Percentiles rank a stretch among this genome's conserved stretches.
These are phyloP conservation scores for Amphiprion clarkii DNA, from an alignment of 2,797 vertebrate genomes.

Conservation along the genomic window DNA sequence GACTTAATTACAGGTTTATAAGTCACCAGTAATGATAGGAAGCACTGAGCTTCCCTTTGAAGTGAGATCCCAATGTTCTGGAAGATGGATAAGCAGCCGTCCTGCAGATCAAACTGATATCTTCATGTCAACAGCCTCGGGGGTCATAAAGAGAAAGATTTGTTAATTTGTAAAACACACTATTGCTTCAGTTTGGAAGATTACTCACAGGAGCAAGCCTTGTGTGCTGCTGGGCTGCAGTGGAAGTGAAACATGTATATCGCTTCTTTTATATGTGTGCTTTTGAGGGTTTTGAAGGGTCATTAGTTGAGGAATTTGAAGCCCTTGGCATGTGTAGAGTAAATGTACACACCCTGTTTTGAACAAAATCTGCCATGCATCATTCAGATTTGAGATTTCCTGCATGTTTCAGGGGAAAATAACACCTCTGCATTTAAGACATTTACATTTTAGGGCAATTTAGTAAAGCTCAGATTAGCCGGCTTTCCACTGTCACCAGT, in stretches of 20 bases:
- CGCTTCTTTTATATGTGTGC: neutral
- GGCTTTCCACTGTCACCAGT: slow-evolving; percentile 14
- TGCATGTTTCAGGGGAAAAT: neutral
- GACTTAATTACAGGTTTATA: slow-evolving; percentile 81
- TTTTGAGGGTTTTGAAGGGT: slow-evolving; percentile 13
- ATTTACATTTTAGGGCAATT: neutral
- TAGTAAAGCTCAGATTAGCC: neutral
- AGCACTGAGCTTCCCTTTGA: slow-evolving; percentile 75
- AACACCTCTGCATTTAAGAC: neutral
- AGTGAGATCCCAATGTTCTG: slow-evolving; percentile 71
- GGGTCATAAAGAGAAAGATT: slow-evolving; percentile 41
- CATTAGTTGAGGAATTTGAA: slow-evolving; percentile 42
- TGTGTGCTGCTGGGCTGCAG: neutral
- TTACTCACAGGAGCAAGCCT: neutral
- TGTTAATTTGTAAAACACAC: slow-evolving; percentile 55
- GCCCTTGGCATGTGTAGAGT: slow-evolving; percentile 6
- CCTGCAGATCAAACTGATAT: slow-evolving; percentile 64
- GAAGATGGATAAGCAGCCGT: slow-evolving; percentile 70
- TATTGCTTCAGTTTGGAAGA: slow-evolving; percentile 9
- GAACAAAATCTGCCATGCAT: slow-evolving; percentile 14
- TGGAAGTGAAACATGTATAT: slow-evolving; percentile 6
- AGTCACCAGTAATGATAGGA: slow-evolving; percentile 82
- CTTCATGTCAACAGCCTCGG: slow-evolving; percentile 61
- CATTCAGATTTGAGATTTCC: slow-evolving; percentile 7
- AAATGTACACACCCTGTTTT: slow-evolving; percentile 12